Evolutionary conservation across 2,797 vertebrate species (phyloP).

Genomic region (Neosilurus hyrtlii): DNA sequence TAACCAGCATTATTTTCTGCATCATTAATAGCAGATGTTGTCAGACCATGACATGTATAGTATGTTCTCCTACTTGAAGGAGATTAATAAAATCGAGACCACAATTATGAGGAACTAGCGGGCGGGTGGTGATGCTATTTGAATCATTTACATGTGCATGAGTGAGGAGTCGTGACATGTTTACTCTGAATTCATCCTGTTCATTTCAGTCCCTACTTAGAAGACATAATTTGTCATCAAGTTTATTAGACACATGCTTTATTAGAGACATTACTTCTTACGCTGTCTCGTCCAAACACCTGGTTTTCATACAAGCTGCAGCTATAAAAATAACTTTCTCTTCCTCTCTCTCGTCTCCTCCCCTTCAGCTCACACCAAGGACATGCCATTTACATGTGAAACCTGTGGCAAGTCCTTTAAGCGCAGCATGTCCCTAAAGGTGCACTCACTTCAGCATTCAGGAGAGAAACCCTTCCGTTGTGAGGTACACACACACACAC

Average conservation of each 20-base stretch:
- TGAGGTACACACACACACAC: slow-evolving; percentile 77
- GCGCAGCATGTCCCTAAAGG: slow-evolving; percentile 97
- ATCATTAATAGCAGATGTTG: neutral
- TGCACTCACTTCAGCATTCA: slow-evolving; percentile 96
- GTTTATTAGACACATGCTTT: too few species aligned
- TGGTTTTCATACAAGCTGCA: neutral
- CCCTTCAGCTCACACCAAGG: slow-evolving; percentile 91
- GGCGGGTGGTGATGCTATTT: too few species aligned
- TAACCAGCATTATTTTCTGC: neutral
- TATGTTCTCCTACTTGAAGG: neutral
- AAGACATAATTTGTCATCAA: neutral
- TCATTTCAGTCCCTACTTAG: neutral
- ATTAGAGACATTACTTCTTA: neutral
- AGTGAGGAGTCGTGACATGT: neutral
- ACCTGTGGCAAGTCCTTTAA: slow-evolving; percentile 98
- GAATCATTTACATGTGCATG: neutral
- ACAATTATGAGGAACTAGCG: neutral
- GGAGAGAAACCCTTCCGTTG: slow-evolving; percentile 98
- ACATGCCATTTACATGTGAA: slow-evolving; percentile 99
- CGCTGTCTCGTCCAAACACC: too few species aligned
- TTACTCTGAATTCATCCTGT: neutral
- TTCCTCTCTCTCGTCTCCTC: neutral
- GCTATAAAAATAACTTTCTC: neutral
- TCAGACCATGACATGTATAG: neutral
- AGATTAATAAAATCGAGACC: neutral